phyloP scores from a whole-genome alignment of 2,113 vertebrate species.

The Etheostoma cragini region DNA sequence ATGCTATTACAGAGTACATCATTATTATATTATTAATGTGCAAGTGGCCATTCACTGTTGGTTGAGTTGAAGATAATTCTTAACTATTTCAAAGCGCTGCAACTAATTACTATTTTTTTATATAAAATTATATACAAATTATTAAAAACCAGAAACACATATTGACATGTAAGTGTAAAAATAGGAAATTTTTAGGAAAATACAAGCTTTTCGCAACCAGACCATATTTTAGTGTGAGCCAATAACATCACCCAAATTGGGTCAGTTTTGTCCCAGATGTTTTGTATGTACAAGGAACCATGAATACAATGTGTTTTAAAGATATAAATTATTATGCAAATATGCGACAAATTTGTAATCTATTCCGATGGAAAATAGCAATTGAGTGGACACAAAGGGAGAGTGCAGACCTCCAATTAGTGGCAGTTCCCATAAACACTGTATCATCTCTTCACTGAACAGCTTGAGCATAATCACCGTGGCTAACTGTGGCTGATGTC shows the following conservation, averaged over 20 bases:
- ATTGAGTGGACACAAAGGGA: constrained; percentile 43
- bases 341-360: constrained; percentile 1
- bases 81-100: neutral
- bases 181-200: too few species aligned
- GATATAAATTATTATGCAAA: neutral
- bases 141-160: neutral
- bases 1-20: neutral
- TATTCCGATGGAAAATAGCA: constrained; percentile 15
- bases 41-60: neutral
- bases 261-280: neutral
- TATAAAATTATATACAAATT: neutral
- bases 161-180: neutral
- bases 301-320: neutral
- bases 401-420: constrained; percentile 66
- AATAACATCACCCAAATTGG: neutral
- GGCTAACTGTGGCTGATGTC: constrained; percentile 78
- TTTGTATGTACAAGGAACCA: neutral
- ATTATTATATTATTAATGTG: neutral
- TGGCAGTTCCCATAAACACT: constrained; percentile 58
- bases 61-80: neutral
- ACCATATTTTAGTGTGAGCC: neutral
- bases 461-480: constrained; percentile 76
- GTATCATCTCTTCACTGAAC: constrained; percentile 70
- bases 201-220: neutral
- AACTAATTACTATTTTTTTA: neutral